phyloP scores from a whole-genome alignment of 2,113 vertebrate species.

The Sterrhoptilus dennistouni region DNA sequence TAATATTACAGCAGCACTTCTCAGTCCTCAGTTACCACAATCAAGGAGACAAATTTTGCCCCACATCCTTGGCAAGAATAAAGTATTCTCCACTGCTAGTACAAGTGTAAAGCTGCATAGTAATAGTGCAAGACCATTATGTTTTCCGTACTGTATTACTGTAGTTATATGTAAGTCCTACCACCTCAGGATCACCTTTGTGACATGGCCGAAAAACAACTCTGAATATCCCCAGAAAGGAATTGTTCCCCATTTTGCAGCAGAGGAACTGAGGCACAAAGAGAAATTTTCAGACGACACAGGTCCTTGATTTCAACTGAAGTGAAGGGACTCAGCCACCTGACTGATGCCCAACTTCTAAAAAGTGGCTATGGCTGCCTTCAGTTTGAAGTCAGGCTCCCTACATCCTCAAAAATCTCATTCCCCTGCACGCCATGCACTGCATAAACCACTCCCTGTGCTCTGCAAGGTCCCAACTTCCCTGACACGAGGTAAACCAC shows the following conservation, averaged over 20 bases:
- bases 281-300: not conserved
- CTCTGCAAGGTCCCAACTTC: not conserved
- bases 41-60: not conserved
- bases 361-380: not conserved
- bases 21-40: not conserved
- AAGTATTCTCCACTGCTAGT: not conserved
- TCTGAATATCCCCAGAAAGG: not conserved
- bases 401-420: not conserved
- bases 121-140: not conserved
- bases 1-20: not conserved
- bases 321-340: accelerated
- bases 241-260: not conserved
- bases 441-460: not conserved
- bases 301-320: not conserved
- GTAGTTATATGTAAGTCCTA: not conserved
- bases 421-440: not conserved
- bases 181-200: not conserved
- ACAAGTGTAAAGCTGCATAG: not conserved
- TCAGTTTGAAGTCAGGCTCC: not conserved
- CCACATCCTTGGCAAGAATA: not conserved
- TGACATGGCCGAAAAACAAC: not conserved
- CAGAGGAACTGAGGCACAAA: not conserved
- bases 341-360: not conserved
- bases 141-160: not conserved
- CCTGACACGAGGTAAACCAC: not conserved